phyloP scores from a whole-genome alignment of 2,888 invertebrate genomes.

The Drosophila birchii region DNA sequence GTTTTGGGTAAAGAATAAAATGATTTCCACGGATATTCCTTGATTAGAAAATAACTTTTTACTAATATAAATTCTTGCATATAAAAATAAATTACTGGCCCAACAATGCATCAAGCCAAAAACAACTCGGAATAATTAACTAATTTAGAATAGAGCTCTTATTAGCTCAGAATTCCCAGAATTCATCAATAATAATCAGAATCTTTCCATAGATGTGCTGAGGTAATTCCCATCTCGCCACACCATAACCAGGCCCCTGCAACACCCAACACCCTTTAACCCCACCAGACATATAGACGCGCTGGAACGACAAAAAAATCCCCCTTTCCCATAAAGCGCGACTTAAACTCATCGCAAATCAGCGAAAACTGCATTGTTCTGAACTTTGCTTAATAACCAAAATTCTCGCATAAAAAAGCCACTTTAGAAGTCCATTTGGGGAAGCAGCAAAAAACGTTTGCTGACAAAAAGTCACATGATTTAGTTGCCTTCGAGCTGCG shows the following conservation, averaged over 20 bases:
- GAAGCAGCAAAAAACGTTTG: conserved; percentile 23
- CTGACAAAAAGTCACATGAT: conserved; percentile 73
- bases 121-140: conserved; percentile 9
- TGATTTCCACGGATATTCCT: background rate
- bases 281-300: conserved; percentile 22
- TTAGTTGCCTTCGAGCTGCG: conserved; percentile 64
- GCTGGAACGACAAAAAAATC: conserved; percentile 21
- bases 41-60: background rate
- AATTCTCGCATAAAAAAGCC: conserved; percentile 70
- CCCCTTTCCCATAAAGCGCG: conserved; percentile 53
- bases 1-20: no score
- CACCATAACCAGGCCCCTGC: conserved; percentile 7
- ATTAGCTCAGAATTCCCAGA: conserved; percentile 24
- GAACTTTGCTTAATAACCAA: conserved; percentile 67
- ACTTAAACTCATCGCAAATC: conserved; percentile 44
- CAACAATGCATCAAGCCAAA: conserved; percentile 2
- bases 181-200: conserved; percentile 20
- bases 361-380: conserved; percentile 73
- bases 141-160: conserved; percentile 20
- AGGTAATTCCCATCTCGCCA: conserved; percentile 39
- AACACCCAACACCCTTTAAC: conserved; percentile 20
- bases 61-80: background rate
- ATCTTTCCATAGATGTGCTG: conserved; percentile 18
- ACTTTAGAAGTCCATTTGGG: conserved; percentile 54
- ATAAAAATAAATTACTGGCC: background rate